These are phyloP conservation scores for Eciton burchellii DNA, from an alignment of 1,140 invertebrate genomes.

Conservation along the genomic window DNA sequence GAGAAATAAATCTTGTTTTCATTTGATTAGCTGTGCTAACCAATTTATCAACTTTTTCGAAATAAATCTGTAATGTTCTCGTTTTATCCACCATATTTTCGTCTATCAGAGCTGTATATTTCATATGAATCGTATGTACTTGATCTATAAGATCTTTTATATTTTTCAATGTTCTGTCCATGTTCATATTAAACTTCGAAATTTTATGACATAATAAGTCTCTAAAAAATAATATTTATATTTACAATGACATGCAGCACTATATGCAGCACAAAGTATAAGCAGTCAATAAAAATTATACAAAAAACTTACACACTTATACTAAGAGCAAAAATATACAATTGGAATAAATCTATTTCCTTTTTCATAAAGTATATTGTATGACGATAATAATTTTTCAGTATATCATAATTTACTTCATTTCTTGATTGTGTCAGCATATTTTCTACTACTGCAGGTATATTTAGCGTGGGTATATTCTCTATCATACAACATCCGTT, in stretches of 20 bases:
- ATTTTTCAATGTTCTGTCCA: slow-evolving; percentile 56
- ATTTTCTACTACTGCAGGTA: slow-evolving; percentile 78
- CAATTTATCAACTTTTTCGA: slow-evolving; percentile 70
- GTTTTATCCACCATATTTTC: background rate
- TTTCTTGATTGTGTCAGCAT: slow-evolving; percentile 76
- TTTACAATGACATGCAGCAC: slow-evolving; percentile 22
- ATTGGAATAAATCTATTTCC: slow-evolving; percentile 74
- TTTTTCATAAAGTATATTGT: slow-evolving; percentile 78
- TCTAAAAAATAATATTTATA: slow-evolving; percentile 63
- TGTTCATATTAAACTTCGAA: slow-evolving; percentile 57
- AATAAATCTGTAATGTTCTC: slow-evolving; percentile 36
- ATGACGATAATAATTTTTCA: slow-evolving; percentile 73
- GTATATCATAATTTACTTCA: slow-evolving; percentile 64
- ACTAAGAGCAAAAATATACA: slow-evolving; percentile 75
- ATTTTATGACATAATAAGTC: slow-evolving; percentile 77
- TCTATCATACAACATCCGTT: slow-evolving; percentile 49
- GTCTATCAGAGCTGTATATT: background rate
- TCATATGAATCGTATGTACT: slow-evolving; percentile 13
- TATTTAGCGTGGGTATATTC: slow-evolving; percentile 34
- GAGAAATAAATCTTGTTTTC: slow-evolving; percentile 58
- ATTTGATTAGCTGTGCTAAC: slow-evolving; percentile 61
- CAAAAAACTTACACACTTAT: slow-evolving; percentile 78
- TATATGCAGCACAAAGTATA: too few relatives aligned
- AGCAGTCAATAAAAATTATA: slow-evolving; percentile 1
- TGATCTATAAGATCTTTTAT: slow-evolving; percentile 56